Evolutionary conservation across 1,140 invertebrate genomes (phyloP), one percentile per base, ranked within the genome.

Genomic region (Potamilus streckersoni): DNA sequence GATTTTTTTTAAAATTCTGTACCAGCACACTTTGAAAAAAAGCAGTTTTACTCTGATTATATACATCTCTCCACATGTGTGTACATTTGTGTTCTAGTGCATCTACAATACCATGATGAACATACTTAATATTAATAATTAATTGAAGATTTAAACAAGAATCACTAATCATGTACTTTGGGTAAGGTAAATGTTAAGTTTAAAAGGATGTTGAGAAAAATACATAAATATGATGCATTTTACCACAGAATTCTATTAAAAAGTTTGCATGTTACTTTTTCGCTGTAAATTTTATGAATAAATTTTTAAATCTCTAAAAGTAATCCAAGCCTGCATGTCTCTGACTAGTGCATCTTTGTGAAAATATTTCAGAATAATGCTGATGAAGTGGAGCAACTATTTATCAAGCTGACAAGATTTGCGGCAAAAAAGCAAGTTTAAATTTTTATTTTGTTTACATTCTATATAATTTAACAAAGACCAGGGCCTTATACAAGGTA

Each of bases 381-480:
- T 64, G 91, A 84, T 69, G 88, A 80, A 82, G 90, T 89, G 20
- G 89, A 86, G 82, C 84, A 89, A 15, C 78, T 94, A 27, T 88
- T 93, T 49, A 87, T 86, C 3, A 90, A 91, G 84, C 88, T 93
- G 79, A 91, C 92, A 57, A 89, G 90, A 73, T 88, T 85, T 61
- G 91, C 92, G 66, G 91, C 89, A 61, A 91, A 91, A 82, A 90
- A 87, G 92, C 92, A 84, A 86, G 68, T 79, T 23, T 23, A 69
- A 19, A 31, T 23, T 61, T 74, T 67, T 8, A 70, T 49, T 49
- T 49, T 6, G 38, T 49, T 49, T 49, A 49, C 1, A 8, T 49
- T 49, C 5, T 0, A 0, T 49, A 49, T 49, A 31, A 8, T 49
- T 0, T 49, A 49, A 49, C 38, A 49, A 49, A 49, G 38, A 6